These are phyloP conservation scores for Phalloptychus januarius DNA, from an alignment of 2,797 vertebrate species.

Conservation along the genomic window DNA sequence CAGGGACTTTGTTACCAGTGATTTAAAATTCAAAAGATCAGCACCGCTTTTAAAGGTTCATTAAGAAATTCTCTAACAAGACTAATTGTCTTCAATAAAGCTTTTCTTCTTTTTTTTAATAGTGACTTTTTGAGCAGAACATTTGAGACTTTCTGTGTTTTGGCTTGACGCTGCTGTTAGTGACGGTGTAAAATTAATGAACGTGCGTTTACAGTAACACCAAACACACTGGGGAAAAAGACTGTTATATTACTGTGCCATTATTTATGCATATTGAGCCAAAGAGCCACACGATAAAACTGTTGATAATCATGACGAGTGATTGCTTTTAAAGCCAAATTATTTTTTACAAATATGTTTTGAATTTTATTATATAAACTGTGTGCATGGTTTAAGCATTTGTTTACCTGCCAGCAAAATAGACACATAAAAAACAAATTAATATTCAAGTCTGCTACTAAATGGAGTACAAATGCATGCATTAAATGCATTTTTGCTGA, in stretches of 20 bases:
- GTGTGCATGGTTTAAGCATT: neutral
- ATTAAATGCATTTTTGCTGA: too few species aligned
- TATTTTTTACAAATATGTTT: neutral
- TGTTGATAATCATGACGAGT: neutral
- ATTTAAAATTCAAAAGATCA: neutral
- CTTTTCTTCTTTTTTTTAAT: neutral
- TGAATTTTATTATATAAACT: neutral
- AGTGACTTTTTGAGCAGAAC: neutral
- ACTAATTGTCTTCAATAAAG: neutral
- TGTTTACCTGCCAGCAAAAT: neutral
- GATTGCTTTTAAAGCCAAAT: conserved; percentile 1
- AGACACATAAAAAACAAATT: neutral
- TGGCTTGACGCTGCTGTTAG: neutral
- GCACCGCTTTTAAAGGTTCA: neutral
- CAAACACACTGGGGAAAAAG: neutral
- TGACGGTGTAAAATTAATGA: conserved; percentile 1
- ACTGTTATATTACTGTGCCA: conserved; percentile 1
- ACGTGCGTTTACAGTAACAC: neutral
- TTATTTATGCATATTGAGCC: conserved; percentile 1
- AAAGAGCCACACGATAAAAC: neutral
- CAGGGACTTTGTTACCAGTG: neutral
- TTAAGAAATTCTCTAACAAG: neutral
- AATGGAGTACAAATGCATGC: neutral
- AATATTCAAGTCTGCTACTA: neutral
- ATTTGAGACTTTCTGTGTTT: neutral